Base-by-base conservation (phyloP, 2,797 vertebrate species). In the Podargus strigoides region DNA sequence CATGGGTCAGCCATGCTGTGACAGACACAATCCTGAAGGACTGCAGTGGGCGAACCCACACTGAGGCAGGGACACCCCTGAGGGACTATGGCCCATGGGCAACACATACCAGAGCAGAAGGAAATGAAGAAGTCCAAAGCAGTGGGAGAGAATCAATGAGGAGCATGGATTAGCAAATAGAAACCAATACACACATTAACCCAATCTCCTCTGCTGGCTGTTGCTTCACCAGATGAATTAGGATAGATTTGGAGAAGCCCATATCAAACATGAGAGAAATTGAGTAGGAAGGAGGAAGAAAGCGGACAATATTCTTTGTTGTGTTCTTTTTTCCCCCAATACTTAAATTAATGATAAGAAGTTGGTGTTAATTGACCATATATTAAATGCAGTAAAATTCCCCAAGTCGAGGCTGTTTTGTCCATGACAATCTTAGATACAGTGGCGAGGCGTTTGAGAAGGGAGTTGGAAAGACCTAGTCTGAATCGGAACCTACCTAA, bases 21-120 rank as follows among this genome's bases (percentile, higher is more conserved):
- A 64, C 62, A 68, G 21, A 56, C 14, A 49, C 8, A 79, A 30
- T 1, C 12, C 42, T 22, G 23, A 46, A 73, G 14, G 22, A 42
- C 49, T 32, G 21, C 14, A 42, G 0, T 66, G 39, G 6, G 9
- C 2, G 2, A 27, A 27, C 26, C 9, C 36, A 42, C 7, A 12
- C 4, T 0, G 3, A 64, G 24, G 7, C 22, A 60, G 22, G 32
- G 26, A 47, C 24, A 67, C 1, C 4, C 14, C 30, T 60, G 28
- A 88, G 37, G 7, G 9, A 41, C 26, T 26, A 27, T 37, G 34
- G 11, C 3, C 34, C 0, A 0, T 64, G 5, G 4, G 34, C 8
- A 47, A 5, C 34, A 67, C 13, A 19, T 9, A 3, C 16, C 37
- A 83, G 59, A 93, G 13, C 4, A 76, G 36, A 12, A 22, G 23